Evolutionary conservation across 2,888 invertebrate genomes (phyloP).

Genomic region (Ceramica pisi): DNA sequence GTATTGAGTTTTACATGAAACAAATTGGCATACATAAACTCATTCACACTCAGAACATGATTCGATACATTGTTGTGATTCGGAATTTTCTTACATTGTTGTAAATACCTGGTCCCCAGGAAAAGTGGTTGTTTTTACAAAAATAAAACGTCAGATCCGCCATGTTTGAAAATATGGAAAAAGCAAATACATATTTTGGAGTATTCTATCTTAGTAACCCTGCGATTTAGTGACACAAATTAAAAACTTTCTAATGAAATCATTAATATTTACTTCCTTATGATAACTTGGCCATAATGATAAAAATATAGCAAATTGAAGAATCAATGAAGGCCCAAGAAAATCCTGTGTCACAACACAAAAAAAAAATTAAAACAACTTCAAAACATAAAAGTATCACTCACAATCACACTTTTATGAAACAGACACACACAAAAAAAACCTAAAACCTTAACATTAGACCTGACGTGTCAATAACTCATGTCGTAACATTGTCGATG

Average conservation of each 20-base stretch:
- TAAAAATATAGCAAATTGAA: no score
- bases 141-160: no score
- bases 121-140: no score
- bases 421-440: conserved; percentile 31
- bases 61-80: conserved; percentile 35
- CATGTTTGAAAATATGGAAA: no score
- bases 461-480: conserved; percentile 65
- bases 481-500: conserved; percentile 78
- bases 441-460: conserved; percentile 44
- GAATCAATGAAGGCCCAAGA: neutral
- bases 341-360: conserved; percentile 30
- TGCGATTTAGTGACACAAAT: no score
- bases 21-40: conserved; percentile 73
- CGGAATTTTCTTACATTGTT: conserved; percentile 35
- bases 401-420: conserved; percentile 49
- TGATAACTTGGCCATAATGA: no score
- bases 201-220: no score
- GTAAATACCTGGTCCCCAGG: no score
- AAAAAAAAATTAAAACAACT: conserved; percentile 6
- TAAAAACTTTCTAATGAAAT: no score
- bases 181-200: no score
- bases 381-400: conserved; percentile 41
- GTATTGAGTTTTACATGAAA: conserved; percentile 75
- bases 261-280: no score
- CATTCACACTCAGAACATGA: conserved; percentile 69